Evolutionary conservation across 2,113 vertebrate species (phyloP).

Genomic region (Nyctereutes procyonoides): DNA sequence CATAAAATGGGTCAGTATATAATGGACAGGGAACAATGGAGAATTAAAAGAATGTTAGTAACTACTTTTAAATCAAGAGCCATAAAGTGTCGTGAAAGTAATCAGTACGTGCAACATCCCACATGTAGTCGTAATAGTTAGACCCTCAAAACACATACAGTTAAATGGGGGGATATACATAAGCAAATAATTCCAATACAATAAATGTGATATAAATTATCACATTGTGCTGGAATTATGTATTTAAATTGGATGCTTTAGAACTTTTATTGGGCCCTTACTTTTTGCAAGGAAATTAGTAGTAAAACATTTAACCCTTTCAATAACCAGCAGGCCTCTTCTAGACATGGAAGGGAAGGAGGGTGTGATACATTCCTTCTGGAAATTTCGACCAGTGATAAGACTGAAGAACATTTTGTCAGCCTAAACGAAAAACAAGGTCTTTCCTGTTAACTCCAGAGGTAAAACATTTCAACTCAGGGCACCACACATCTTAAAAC

Average conservation of each 20-base stretch:
- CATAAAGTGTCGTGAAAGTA: neutral
- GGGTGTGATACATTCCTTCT: neutral
- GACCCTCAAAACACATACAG: neutral
- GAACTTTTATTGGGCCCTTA: neutral
- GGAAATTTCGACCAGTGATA: neutral
- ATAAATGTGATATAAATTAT: neutral
- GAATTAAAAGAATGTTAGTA: neutral
- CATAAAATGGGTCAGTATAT: neutral
- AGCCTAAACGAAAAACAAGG: neutral
- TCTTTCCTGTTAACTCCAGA: neutral
- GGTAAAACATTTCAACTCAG: neutral
- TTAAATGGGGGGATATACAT: neutral
- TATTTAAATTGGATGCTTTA: neutral
- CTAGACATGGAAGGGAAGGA: neutral
- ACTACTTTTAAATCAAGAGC: neutral
- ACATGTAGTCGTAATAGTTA: neutral
- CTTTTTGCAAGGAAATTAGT: neutral
- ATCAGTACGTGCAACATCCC: neutral
- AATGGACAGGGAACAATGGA: neutral
- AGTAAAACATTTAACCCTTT: neutral
- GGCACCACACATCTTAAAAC: neutral
- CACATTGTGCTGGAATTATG: neutral
- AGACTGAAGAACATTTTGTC: neutral
- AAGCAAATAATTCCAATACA: constrained; percentile 16
- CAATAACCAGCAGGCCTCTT: neutral